Evolutionary conservation across 2,113 vertebrate species (phyloP), one percentile per base, ranked within the genome.

Genomic region (Astatoreochromis straeleni): DNA sequence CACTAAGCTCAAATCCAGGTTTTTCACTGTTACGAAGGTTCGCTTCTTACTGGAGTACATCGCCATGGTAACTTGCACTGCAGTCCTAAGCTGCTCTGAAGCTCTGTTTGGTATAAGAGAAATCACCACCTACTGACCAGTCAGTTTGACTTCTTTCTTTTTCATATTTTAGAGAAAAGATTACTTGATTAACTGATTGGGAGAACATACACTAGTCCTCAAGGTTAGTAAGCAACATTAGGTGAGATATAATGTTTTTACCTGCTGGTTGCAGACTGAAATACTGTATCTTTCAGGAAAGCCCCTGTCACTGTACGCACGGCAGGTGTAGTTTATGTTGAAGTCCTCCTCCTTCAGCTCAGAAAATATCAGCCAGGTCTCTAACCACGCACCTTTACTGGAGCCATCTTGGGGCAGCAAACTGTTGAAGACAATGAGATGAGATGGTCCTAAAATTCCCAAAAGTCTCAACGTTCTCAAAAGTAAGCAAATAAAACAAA

Each of bases 341-440:
- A 98, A 97, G 93, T 99, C 97, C 5, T 96, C 94, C 42, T 93
- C 51, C 89, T 87, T 81, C 57, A 98, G 96, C 85, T 95, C 26
- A 16, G 96, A 93, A 92, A 99, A 92, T 6, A 93, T 49, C 84
- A 97, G 84, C 12, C 58, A 4, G 1, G 19, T 21, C 60, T 95
- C 93, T 2, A 95, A 4, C 92, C 81, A 92, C 29, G 75, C 16
- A 2, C 96, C 96, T 47, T 60, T 26, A 2, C 0, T 16, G 3
- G 75, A 47, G 4, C 4, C 16, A 0, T 85, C 13, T 33, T 88
- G 58, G 0, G 1, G 9, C 49, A 12, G 9, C 5, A n/a, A 16
- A 1, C 95, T 96, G 86, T 12, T n/a, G 35, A 78, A 2, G 21
- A 68, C 14, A 49, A 57, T 29, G 0, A n/a, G 7, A 13, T 35